phyloP scores from a whole-genome alignment of 1,140 invertebrate species.

The Tyrophagus putrescentiae region DNA sequence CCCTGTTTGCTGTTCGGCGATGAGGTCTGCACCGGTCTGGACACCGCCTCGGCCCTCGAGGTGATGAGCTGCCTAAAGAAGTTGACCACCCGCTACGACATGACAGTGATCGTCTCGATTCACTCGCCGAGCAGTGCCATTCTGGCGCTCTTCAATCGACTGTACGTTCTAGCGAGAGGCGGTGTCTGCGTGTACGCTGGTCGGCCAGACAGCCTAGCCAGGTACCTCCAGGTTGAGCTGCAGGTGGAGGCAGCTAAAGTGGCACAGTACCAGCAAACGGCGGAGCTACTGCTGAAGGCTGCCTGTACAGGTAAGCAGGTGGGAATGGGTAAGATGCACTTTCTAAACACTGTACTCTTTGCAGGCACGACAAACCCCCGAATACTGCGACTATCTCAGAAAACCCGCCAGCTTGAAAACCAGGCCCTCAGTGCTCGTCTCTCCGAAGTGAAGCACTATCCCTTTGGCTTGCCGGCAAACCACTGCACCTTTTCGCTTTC shows the following conservation, averaged over 20 bases:
- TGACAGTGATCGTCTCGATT: background rate
- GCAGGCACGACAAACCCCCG: too few species aligned
- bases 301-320: too few species aligned
- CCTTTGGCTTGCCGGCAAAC: background rate
- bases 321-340: too few species aligned
- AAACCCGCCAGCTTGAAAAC: too few species aligned
- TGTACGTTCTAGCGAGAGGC: constrained; percentile 20
- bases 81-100: background rate
- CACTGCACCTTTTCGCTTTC: background rate
- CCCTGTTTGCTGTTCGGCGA: constrained; percentile 27
- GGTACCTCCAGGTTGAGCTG: background rate
- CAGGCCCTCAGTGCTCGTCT: too few species aligned
- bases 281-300: too few species aligned
- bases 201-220: constrained; percentile 1
- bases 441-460: too few species aligned
- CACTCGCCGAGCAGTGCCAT: constrained; percentile 4
- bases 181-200: constrained; percentile 18
- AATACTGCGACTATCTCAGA: too few species aligned
- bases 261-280: too few species aligned
- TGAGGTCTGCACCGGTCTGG: constrained; percentile 38
- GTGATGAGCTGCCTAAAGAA: background rate
- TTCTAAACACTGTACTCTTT: too few species aligned
- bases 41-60: constrained; percentile 41
- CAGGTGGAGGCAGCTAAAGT: too few species aligned
- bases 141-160: constrained; percentile 9